phyloP scores from a whole-genome alignment of 2,888 invertebrate genomes.

The Thera britannica region DNA sequence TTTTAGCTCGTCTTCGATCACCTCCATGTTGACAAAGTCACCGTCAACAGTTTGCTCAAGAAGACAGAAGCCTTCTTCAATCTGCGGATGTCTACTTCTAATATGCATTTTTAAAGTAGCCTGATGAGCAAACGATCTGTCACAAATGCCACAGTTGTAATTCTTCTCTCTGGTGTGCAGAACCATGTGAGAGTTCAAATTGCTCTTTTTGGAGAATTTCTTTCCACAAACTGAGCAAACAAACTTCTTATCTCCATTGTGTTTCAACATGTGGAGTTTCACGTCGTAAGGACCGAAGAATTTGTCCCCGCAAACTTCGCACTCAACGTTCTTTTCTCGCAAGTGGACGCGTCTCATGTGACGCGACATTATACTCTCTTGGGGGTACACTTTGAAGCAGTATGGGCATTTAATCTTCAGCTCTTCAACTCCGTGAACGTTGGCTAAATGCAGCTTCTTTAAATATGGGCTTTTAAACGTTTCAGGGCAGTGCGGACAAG shows the following conservation, averaged over 20 bases:
- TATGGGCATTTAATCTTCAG: constrained; percentile 76
- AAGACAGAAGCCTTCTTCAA: constrained; percentile 38
- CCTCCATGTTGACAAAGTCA: constrained; percentile 63
- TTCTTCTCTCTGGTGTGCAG: constrained; percentile 84
- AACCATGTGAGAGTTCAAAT: constrained; percentile 83
- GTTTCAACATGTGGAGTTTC: constrained; percentile 80
- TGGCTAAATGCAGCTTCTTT: constrained; percentile 74
- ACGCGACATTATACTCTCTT: constrained; percentile 84
- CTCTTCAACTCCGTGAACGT: constrained; percentile 74
- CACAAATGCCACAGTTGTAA: constrained; percentile 79
- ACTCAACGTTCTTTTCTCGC: constrained; percentile 75
- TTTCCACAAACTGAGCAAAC: constrained; percentile 85
- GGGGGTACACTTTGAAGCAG: constrained; percentile 78
- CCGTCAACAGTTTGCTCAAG: constrained; percentile 53
- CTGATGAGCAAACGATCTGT: constrained; percentile 78
- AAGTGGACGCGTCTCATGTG: constrained; percentile 86
- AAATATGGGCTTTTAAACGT: constrained; percentile 77
- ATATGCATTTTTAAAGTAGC: constrained; percentile 69
- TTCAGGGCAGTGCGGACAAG: constrained; percentile 74
- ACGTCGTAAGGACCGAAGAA: constrained; percentile 77
- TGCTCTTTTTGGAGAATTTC: constrained; percentile 85
- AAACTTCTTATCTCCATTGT: constrained; percentile 82
- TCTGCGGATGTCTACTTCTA: constrained; percentile 57
- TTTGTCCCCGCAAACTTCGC: constrained; percentile 75
- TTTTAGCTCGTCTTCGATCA: constrained; percentile 60